Percentiles rank a stretch among this genome's conserved stretches.
These are phyloP conservation scores for Muraenolepis orangiensis DNA, from an alignment of 2,797 vertebrate genomes.

Conservation along the genomic window DNA sequence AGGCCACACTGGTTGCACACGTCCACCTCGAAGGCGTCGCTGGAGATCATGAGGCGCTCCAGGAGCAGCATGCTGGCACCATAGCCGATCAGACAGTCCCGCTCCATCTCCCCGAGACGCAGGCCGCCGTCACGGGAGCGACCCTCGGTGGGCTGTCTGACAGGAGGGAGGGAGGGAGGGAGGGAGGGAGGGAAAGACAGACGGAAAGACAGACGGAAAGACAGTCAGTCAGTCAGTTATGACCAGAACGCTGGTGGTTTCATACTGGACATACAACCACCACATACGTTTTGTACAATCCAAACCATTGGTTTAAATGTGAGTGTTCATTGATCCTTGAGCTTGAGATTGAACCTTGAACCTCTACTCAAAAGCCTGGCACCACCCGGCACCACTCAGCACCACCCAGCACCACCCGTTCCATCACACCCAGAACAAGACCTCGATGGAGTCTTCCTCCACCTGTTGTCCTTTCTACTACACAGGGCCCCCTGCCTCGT, in stretches of 20 bases:
- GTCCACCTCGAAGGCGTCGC: constrained; percentile 97
- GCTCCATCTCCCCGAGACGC: constrained; percentile 97
- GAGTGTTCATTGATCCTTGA: neutral
- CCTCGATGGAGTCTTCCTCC: too few relatives aligned
- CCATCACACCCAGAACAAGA: too few relatives aligned
- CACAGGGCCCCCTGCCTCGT: too few relatives aligned
- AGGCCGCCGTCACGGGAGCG: constrained; percentile 95
- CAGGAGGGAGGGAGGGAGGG: neutral
- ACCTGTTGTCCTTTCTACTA: too few relatives aligned
- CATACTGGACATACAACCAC: neutral
- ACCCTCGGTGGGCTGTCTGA: constrained; percentile 96
- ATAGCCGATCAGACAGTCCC: constrained; percentile 97
- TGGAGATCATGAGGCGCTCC: constrained; percentile 98
- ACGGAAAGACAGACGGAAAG: neutral
- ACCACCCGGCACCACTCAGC: too few relatives aligned
- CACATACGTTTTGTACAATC: neutral
- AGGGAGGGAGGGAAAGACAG: neutral
- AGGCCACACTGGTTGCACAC: constrained; percentile 96
- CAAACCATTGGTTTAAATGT: neutral
- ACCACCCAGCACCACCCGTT: too few relatives aligned
- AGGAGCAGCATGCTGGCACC: constrained; percentile 96
- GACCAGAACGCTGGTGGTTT: too few relatives aligned
- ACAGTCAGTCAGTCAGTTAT: too few relatives aligned
- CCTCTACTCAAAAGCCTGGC: neutral
- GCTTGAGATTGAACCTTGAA: neutral